Conservation (phyloP, 1,140 invertebrate genomes). For the Drosophila aff. region DNA sequence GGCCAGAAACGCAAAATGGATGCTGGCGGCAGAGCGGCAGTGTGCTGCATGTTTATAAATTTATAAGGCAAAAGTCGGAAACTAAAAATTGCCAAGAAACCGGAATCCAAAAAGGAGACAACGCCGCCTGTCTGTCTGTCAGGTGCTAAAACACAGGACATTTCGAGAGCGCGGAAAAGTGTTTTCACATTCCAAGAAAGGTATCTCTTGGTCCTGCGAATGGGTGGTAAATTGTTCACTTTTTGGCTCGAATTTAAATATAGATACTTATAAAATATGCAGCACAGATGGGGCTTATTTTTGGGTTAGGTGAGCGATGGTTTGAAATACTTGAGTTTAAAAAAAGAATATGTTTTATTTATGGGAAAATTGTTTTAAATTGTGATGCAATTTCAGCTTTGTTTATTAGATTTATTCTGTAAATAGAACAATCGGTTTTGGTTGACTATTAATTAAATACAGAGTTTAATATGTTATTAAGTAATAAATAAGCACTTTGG, state of each 20-base stretch:
- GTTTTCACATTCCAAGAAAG: slow-evolving; percentile 47
- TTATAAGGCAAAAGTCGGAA: slow-evolving; percentile 32
- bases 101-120: slow-evolving; percentile 1
- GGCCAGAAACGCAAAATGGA: slow-evolving; percentile 24
- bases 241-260: slow-evolving; percentile 29
- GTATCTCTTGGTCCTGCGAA: slow-evolving; percentile 4
- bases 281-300: neutral
- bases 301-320: no score
- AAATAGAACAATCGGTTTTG: no score
- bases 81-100: slow-evolving; percentile 15
- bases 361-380: neutral
- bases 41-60: slow-evolving; percentile 34
- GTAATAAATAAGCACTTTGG: no score
- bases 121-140: neutral
- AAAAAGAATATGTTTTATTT: neutral
- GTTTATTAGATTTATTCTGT: no score
- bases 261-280: slow-evolving; percentile 6
- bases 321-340: neutral
- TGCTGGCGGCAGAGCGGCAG: slow-evolving; percentile 22
- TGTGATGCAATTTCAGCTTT: no score
- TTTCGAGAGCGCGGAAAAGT: slow-evolving; percentile 13
- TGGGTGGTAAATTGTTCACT: slow-evolving; percentile 16
- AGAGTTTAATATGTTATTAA: no score
- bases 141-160: neutral
- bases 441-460: no score